Base-by-base conservation (phyloP, 2,113 vertebrate species). In the Tetraodon nigroviridis region DNA sequence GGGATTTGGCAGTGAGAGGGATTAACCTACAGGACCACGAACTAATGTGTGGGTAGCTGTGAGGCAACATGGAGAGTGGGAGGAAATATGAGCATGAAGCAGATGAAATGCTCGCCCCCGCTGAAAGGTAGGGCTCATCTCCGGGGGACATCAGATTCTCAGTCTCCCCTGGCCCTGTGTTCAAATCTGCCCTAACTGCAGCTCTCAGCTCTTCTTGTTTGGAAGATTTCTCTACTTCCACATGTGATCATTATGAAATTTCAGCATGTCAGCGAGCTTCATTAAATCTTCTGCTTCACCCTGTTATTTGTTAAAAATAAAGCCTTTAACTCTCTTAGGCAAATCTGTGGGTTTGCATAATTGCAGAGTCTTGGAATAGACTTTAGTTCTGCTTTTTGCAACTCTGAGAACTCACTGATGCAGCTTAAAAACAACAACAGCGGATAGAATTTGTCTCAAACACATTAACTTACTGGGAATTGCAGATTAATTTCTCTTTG, bases 91-190 rank as follows among this genome's bases (percentile, higher is more conserved):
- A 69, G 44, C 56, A 48, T 62, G 42, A 55, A 60, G 67, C 66
- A 49, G 66, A 69, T 69, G 51, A 54, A 67, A 32, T 22, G 16
- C 58, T 60, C 24, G 27, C 29, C 55, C 63, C 47, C 41, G 45
- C 47, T 65, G 55, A 69, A 82, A 85, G 83, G 73, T 74, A 64
- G 67, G 68, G 68, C 79, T 72, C 42, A 53, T 63, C 77, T 72
- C 63, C 13, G 52, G 56, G 18, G 65, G 66, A 72, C 41, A n/a
- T 18, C 22, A 61, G 32, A 48, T 17, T 24, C 64, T 19, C 58
- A 73, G 63, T 62, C 49, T 59, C 71, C 64, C 40, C 69, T n/a
- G n/a, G 61, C 61, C 61, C 59, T 56, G 56, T 62, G 49, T 77
- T 61, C 69, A 64, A 17, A 53, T 48, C 56, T 51, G 67, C 73